Conservation (phyloP, 2,113 vertebrate genomes). For the Chinchilla lanigera region DNA sequence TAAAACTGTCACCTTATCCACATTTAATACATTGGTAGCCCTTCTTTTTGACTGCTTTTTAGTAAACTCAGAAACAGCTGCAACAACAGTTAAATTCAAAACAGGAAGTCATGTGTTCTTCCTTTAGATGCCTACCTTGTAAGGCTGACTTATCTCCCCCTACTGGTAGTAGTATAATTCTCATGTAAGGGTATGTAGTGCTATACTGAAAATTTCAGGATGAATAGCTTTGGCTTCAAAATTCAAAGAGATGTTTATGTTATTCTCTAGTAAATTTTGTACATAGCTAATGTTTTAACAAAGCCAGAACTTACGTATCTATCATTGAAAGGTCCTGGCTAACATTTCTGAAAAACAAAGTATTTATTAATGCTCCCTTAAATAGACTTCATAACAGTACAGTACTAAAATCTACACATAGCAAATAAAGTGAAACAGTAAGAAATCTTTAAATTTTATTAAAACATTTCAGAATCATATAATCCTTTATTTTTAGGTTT, state of each 20-base stretch:
- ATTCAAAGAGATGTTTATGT: slow-evolving; percentile 1
- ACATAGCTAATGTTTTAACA: slow-evolving; percentile 26
- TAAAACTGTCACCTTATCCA: not conserved
- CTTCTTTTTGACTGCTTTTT: slow-evolving; percentile 44
- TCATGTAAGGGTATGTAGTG: not conserved
- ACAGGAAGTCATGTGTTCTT: slow-evolving; percentile 80
- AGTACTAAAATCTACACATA: slow-evolving; percentile 37
- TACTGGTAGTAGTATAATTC: slow-evolving; percentile 73
- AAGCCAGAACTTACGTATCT: not conserved
- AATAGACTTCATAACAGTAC: not conserved
- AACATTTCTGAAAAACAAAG: not conserved
- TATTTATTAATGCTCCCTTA: slow-evolving; percentile 33
- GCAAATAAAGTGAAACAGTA: not conserved
- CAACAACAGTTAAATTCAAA: slow-evolving; percentile 75
- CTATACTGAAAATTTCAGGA: not conserved
- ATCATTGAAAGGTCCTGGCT: slow-evolving; percentile 12
- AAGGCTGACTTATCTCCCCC: slow-evolving; percentile 71
- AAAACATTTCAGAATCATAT: slow-evolving; percentile 21
- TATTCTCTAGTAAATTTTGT: slow-evolving; percentile 30
- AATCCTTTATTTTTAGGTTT: slow-evolving; percentile 31
- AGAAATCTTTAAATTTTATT: slow-evolving; percentile 47
- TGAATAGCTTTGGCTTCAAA: slow-evolving; percentile 7
- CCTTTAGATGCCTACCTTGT: slow-evolving; percentile 58
- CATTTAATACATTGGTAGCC: slow-evolving; percentile 29
- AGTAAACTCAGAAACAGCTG: slow-evolving; percentile 55